Evolutionary conservation across 2,797 vertebrate genomes (phyloP).

Genomic region (Emys orbicularis): DNA sequence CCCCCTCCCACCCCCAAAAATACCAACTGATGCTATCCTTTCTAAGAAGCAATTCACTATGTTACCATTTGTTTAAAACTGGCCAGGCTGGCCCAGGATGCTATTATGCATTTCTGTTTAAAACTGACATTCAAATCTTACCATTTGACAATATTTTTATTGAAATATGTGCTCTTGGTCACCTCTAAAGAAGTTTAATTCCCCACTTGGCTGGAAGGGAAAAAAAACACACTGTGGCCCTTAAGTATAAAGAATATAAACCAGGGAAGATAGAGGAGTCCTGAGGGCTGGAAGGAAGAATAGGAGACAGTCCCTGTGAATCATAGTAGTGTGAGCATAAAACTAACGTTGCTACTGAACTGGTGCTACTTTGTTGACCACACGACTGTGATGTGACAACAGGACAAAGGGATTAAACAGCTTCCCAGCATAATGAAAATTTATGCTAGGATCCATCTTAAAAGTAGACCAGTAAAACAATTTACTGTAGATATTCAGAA

Average conservation of each 20-base stretch:
- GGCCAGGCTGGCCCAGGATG: background rate
- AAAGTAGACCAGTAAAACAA: background rate
- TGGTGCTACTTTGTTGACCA: constrained; percentile 2
- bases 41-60: background rate
- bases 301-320: background rate
- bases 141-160: background rate
- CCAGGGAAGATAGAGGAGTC: background rate
- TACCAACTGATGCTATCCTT: background rate
- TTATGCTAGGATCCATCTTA: background rate
- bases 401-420: background rate
- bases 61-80: background rate
- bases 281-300: background rate
- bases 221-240: background rate
- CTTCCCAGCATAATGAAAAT: background rate
- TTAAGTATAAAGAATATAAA: background rate
- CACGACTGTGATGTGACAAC: background rate
- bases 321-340: background rate
- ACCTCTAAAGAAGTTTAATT: background rate
- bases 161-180: background rate
- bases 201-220: background rate
- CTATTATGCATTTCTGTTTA: background rate
- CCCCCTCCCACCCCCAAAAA: accelerated
- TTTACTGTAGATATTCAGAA: background rate
- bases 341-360: background rate
- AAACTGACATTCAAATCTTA: background rate